Evolutionary conservation across 2,797 vertebrate species (phyloP), one percentile per base, ranked within the genome.

Genomic region (Harpagifer antarcticus): DNA sequence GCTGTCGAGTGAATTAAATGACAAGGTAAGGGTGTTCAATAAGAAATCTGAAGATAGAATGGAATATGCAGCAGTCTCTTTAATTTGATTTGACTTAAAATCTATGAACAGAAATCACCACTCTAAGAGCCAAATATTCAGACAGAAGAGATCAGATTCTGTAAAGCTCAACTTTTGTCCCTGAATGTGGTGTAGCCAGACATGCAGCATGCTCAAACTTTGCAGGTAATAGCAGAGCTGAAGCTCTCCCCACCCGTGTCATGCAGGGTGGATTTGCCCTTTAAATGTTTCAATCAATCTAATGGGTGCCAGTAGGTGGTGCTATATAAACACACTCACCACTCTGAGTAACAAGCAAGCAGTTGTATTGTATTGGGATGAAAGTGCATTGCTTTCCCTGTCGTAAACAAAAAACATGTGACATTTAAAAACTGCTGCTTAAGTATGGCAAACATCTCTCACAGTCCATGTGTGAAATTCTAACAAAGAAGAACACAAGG

Each of bases 291-390:
- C 11, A 23, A 33, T 52, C 3, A n/a, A 66, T 12, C 42, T 31
- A 23, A 53, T n/a, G 1, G 15, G 42, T 3, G 67, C 82, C 92
- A 90, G 87, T 71, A 91, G 91, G 76, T 87, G 90, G 89, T 23
- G 88, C 87, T 81, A 62, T 54, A 68, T 42, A 64, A 67, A 70
- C 73, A 82, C 57, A 64, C 43, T 66, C 7, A 9, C 12, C 49
- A 19, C 33, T 53, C 9, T 12, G 11, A 57, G 33, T 31, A 62
- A 59, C 48, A 23, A 50, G 37, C 16, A 57, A 72, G 37, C 37
- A 45, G 27, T 6, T 12, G 12, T 1, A 12, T 17, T 60, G 19
- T 62, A 27, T 67, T 68, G 52, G 42, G 8, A 64, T 57, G 9
- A 68, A 16, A 71, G 50, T 49, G 33, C 43, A 43, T 48, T 10